These are phyloP conservation scores for Bhutanitis thaidina DNA, from an alignment of 2,888 invertebrate species.

Conservation along the genomic window DNA sequence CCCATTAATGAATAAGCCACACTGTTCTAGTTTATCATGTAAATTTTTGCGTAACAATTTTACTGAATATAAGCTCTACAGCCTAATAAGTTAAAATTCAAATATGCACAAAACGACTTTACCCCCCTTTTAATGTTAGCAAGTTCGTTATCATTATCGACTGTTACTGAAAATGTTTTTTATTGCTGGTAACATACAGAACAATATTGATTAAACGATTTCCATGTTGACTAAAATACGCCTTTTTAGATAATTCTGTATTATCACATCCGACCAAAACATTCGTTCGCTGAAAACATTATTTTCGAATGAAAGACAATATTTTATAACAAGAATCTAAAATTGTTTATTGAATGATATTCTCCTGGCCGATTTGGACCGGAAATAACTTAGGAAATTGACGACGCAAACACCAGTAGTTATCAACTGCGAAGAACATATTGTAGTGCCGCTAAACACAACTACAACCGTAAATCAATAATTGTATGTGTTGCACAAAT, in stretches of 20 bases:
- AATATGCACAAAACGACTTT: constrained; percentile 38
- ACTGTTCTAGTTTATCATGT: neutral
- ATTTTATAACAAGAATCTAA: no score
- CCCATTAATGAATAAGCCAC: neutral
- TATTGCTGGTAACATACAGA: constrained; percentile 27
- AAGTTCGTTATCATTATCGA: constrained; percentile 25
- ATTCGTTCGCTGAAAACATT: no score
- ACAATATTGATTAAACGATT: constrained; percentile 26
- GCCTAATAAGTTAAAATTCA: constrained; percentile 30
- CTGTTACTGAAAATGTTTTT: constrained; percentile 30
- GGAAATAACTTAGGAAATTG: no score
- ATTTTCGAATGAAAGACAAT: no score
- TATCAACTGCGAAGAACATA: no score
- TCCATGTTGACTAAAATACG: neutral
- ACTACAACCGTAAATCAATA: no score
- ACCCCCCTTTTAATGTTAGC: constrained; percentile 19
- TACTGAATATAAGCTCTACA: constrained; percentile 43
- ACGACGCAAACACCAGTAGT: no score
- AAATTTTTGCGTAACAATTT: neutral
- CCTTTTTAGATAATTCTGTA: neutral
- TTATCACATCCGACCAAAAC: neutral
- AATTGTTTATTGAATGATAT: no score
- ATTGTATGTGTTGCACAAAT: no score
- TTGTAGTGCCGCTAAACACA: no score
- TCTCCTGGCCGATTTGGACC: no score